Percentiles rank a stretch among this genome's conserved stretches.
Evolutionary conservation across 2,888 invertebrate species (phyloP).

Genomic region (Nephrotoma flavescens): DNA sequence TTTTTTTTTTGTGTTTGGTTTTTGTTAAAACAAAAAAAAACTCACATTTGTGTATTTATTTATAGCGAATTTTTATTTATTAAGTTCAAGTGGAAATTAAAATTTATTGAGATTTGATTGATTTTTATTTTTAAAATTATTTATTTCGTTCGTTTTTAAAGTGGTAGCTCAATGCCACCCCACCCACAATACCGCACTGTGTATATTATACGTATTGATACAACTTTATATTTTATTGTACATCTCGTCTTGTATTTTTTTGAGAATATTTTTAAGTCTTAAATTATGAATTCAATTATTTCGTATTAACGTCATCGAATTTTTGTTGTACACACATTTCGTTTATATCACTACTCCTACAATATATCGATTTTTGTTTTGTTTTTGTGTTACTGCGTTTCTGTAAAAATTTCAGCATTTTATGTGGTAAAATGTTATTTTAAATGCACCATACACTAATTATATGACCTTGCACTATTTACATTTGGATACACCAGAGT

Average conservation of each 20-base stretch:
- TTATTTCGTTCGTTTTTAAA: not conserved
- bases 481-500: not conserved
- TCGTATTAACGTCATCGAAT: not conserved
- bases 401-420: no score
- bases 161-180: conserved; percentile 1
- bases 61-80: not conserved
- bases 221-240: not conserved
- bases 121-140: not conserved
- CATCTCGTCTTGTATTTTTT: not conserved
- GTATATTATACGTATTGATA: not conserved
- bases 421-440: no score
- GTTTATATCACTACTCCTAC: not conserved
- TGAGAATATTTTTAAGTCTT: not conserved
- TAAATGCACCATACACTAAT: not conserved
- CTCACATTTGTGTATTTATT: not conserved
- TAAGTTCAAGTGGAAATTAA: not conserved
- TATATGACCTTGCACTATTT: not conserved
- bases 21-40: not conserved
- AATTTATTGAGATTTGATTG: conserved; percentile 1
- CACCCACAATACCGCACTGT: not conserved
- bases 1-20: not conserved
- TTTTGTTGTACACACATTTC: not conserved
- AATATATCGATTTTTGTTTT: not conserved
- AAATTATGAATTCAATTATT: not conserved
- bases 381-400: not conserved